Evolutionary conservation across 2,113 vertebrate species (phyloP).

Genomic region (Amazona vittata): DNA sequence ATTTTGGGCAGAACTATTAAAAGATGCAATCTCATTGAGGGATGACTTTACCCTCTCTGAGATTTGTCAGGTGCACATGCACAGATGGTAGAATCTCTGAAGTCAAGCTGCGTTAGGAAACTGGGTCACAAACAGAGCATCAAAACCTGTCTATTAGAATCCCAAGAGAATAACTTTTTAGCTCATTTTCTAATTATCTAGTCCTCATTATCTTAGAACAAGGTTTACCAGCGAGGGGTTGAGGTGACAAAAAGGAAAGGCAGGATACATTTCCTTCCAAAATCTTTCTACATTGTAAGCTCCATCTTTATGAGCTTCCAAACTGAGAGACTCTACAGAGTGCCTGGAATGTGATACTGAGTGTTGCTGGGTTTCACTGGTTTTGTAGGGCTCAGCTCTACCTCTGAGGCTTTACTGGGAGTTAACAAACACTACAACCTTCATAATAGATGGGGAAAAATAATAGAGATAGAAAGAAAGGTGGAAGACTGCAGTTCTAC

Average conservation of each 20-base stretch:
- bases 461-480: neutral
- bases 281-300: neutral
- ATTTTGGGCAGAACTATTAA: neutral
- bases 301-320: neutral
- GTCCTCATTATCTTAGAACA: neutral
- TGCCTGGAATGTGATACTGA: neutral
- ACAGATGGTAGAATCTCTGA: neutral
- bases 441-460: neutral
- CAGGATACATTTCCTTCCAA: neutral
- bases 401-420: neutral
- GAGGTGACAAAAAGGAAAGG: neutral
- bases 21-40: neutral
- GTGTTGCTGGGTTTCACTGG: neutral
- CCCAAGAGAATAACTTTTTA: neutral
- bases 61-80: neutral
- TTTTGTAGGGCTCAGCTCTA: neutral
- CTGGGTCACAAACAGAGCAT: neutral
- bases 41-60: neutral
- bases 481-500: neutral
- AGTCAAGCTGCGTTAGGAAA: neutral
- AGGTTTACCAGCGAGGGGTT: neutral
- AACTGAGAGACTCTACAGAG: neutral
- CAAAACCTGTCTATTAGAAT: neutral
- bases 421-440: neutral
- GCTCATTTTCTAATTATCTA: neutral